phyloP scores from a whole-genome alignment of 2,113 vertebrate species.

The Calyptommatus sinebrachiatus region DNA sequence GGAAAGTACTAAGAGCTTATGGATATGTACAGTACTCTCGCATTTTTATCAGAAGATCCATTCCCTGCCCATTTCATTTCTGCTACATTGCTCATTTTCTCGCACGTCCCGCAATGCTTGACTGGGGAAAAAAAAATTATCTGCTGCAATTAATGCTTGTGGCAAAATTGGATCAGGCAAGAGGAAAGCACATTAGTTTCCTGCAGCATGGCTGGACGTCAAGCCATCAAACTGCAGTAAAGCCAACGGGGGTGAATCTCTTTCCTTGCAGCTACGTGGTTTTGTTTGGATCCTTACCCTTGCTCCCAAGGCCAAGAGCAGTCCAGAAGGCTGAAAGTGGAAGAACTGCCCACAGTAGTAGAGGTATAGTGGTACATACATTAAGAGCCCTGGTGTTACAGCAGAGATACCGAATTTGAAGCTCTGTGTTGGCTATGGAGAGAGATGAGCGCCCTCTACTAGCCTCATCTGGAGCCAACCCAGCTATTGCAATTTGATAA shows the following conservation, averaged over 20 bases:
- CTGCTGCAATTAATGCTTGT: not conserved
- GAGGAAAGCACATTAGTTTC: not conserved
- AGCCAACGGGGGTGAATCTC: not conserved
- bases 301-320: not conserved
- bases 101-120: not conserved
- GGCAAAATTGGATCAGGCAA: not conserved
- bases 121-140: not conserved
- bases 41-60: slow-evolving; percentile 1
- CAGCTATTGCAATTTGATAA: no score
- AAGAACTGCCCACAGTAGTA: not conserved
- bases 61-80: slow-evolving; percentile 43
- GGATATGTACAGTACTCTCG: slow-evolving; percentile 31
- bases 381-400: no score
- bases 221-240: not conserved
- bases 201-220: not conserved
- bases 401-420: no score
- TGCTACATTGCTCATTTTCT: slow-evolving; percentile 37
- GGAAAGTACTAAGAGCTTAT: slow-evolving; percentile 23
- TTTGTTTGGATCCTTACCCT: no score
- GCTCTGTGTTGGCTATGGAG: no score
- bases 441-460: no score
- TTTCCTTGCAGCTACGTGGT: no score
- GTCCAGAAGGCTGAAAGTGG: not conserved
- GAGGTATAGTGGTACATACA: no score
- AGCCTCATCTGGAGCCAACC: no score